phyloP scores from a whole-genome alignment of 2,113 vertebrate genomes.

The Calypte anna region DNA sequence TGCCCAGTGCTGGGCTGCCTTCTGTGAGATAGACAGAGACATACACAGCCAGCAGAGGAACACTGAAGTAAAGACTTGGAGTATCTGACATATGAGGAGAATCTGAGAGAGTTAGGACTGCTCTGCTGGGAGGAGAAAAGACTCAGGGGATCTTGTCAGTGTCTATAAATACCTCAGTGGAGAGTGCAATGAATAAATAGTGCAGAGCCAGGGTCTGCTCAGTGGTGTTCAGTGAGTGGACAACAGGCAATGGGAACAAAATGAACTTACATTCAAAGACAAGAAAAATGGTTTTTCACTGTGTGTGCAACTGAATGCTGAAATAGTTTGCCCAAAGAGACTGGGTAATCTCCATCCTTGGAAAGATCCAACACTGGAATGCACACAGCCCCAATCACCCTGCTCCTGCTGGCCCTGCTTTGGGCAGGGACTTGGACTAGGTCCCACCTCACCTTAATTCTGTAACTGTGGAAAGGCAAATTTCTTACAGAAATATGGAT shows the following conservation, averaged over 20 bases:
- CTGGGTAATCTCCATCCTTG: background rate
- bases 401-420: background rate
- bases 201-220: background rate
- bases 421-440: background rate
- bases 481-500: background rate
- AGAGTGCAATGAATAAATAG: background rate
- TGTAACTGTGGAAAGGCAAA: background rate
- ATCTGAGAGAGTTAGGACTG: background rate
- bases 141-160: background rate
- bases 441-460: background rate
- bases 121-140: background rate
- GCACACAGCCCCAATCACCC: fast-evolving
- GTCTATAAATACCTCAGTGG: background rate
- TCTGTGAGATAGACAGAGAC: background rate
- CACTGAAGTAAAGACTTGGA: background rate
- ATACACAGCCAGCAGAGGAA: fast-evolving
- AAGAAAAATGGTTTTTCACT: background rate
- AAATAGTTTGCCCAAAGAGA: background rate
- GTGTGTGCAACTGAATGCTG: background rate
- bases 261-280: background rate
- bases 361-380: fast-evolving
- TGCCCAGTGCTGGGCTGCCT: background rate
- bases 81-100: background rate
- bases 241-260: background rate
- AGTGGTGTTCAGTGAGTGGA: background rate